A percentile compares a stretch with the other conserved stretches of the same genome.
Conservation (phyloP, 2,888 invertebrate species). For the Nomada ferruginata region DNA sequence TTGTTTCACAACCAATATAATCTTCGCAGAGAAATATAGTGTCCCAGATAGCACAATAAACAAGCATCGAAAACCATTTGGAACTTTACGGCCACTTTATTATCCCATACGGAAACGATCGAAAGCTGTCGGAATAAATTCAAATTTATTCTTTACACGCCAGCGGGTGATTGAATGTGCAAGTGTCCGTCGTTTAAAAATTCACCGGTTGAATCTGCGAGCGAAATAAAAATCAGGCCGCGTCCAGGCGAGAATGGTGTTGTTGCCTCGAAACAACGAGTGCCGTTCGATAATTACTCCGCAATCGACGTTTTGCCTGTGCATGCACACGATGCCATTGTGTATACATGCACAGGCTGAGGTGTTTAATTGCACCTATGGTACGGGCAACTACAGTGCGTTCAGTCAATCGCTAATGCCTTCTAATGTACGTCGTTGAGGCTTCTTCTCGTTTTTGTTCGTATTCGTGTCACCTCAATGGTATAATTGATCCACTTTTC, state of each 20-base stretch:
- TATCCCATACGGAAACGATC: neutral
- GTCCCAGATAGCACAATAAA: neutral
- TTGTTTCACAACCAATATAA: neutral
- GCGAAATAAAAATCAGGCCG: conserved; percentile 21
- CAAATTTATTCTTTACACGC: conserved; percentile 17
- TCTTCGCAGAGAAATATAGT: neutral
- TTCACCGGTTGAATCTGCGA: conserved; percentile 9
- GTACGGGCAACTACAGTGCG: conserved; percentile 31
- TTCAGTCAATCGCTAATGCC: conserved; percentile 50
- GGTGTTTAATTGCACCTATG: conserved; percentile 55
- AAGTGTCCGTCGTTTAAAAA: conserved; percentile 25
- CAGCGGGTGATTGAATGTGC: neutral
- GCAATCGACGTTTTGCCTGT: conserved; percentile 42
- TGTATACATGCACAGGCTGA: neutral
- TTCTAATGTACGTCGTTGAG: conserved; percentile 49
- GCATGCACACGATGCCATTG: conserved; percentile 14
- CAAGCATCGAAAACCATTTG: neutral
- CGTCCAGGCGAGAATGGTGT: neutral
- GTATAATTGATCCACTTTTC: conserved; percentile 1
- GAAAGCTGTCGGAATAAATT: conserved; percentile 7
- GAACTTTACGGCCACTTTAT: neutral
- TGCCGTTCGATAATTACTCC: conserved; percentile 52
- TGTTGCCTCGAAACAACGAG: conserved; percentile 46
- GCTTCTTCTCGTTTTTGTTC: conserved; percentile 1
- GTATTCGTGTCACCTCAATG: conserved; percentile 2